Percentiles rank a stretch among this genome's conserved stretches.
Evolutionary conservation across 2,888 invertebrate species (phyloP).

Genomic region (Uloborus plumipes): DNA sequence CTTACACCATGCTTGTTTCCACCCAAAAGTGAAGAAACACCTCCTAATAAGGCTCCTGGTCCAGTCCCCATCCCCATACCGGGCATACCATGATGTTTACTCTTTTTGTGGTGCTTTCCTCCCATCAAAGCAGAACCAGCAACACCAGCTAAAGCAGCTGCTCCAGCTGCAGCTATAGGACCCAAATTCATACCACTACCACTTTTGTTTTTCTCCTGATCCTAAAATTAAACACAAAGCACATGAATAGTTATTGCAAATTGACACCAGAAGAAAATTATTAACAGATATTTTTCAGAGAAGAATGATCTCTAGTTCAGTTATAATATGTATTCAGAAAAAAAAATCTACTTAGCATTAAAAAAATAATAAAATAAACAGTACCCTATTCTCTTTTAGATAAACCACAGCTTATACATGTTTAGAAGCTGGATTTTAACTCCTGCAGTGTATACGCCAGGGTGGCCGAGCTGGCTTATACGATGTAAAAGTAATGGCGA

Average conservation of each 20-base stretch:
- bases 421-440: no score
- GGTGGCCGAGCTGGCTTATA: no score
- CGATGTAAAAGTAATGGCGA: no score
- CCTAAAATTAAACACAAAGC: slow-evolving; percentile 25
- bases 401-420: no score
- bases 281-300: no score
- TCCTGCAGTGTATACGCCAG: no score
- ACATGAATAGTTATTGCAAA: neutral
- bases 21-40: slow-evolving; percentile 31
- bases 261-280: neutral
- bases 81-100: slow-evolving; percentile 25
- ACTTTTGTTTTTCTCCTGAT: slow-evolving; percentile 48
- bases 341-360: no score
- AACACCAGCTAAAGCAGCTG: slow-evolving; percentile 63
- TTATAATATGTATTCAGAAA: no score
- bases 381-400: no score
- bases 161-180: slow-evolving; percentile 60
- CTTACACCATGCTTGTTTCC: slow-evolving; percentile 47
- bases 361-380: no score
- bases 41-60: slow-evolving; percentile 41
- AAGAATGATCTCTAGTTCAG: no score
- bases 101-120: slow-evolving; percentile 36
- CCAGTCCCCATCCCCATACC: slow-evolving; percentile 46
- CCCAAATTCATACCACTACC: slow-evolving; percentile 37
- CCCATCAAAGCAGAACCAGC: slow-evolving; percentile 42